Percentiles rank a stretch among this genome's conserved stretches.
Evolutionary conservation across 1,140 invertebrate genomes (phyloP).

Genomic region (Ceratina japonica): DNA sequence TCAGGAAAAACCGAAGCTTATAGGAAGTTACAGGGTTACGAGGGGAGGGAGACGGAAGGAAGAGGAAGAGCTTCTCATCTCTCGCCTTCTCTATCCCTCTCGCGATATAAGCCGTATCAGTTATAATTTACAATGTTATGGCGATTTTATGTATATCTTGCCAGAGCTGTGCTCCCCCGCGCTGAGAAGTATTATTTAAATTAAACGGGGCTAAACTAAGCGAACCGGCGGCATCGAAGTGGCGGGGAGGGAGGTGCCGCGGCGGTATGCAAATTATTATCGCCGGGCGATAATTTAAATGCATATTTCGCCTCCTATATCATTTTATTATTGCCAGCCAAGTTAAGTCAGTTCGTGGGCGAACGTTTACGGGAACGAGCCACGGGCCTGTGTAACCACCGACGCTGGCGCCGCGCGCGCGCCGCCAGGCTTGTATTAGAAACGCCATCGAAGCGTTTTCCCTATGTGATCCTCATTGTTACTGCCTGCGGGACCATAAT

Average conservation of each 20-base stretch:
- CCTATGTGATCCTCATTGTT: slow-evolving; percentile 76
- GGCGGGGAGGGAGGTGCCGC: slow-evolving; percentile 66
- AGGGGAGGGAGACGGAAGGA: neutral
- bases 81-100: slow-evolving; percentile 25
- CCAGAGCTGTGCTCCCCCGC: slow-evolving; percentile 61
- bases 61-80: slow-evolving; percentile 25
- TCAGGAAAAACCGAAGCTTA: slow-evolving; percentile 19
- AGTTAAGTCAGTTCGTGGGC: slow-evolving; percentile 76
- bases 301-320: slow-evolving; percentile 80
- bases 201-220: slow-evolving; percentile 81
- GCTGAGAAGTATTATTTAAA: slow-evolving; percentile 80
- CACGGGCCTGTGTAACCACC: slow-evolving; percentile 47
- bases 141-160: slow-evolving; percentile 81
- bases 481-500: slow-evolving; percentile 73
- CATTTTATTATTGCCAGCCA: slow-evolving; percentile 80
- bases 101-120: slow-evolving; percentile 79
- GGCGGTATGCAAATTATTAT: slow-evolving; percentile 80
- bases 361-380: slow-evolving; percentile 68
- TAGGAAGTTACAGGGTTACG: slow-evolving; percentile 6
- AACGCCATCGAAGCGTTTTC: slow-evolving; percentile 76
- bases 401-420: too few relatives aligned
- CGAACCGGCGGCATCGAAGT: slow-evolving; percentile 77
- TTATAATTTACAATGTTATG: slow-evolving; percentile 81
- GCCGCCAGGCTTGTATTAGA: slow-evolving; percentile 68
- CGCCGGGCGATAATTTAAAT: slow-evolving; percentile 80